Percentiles rank a stretch among this genome's conserved stretches.
Evolutionary conservation across 2,113 vertebrate species (phyloP).

Genomic region (Rynchops niger): DNA sequence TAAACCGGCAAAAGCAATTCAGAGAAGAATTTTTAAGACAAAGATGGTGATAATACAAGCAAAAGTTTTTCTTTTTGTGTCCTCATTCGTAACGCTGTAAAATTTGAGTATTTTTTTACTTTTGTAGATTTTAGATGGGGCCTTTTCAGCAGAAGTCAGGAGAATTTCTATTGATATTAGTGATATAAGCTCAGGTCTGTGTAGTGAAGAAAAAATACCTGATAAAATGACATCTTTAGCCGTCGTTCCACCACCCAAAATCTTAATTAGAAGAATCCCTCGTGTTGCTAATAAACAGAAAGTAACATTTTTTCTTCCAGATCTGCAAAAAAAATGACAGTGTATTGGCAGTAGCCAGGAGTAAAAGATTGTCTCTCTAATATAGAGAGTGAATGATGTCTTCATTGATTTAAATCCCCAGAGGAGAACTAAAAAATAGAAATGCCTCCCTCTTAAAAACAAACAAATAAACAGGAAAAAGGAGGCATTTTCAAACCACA

Average conservation of each 20-base stretch:
- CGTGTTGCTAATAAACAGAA: neutral
- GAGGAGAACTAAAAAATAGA: neutral
- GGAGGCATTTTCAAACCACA: constrained; percentile 33
- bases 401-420: neutral
- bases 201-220: neutral
- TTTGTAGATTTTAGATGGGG: accelerated
- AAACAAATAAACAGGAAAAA: neutral
- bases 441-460: neutral
- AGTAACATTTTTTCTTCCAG: neutral
- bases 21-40: neutral
- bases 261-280: neutral
- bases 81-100: neutral
- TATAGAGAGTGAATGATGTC: neutral
- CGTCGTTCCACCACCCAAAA: neutral
- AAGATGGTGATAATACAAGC: neutral
- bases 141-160: neutral
- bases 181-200: neutral
- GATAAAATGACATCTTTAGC: neutral
- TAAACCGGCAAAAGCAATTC: neutral
- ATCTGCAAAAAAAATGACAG: neutral
- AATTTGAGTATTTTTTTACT: neutral
- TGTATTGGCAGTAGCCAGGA: neutral
- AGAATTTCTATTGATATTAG: neutral
- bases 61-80: neutral
- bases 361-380: neutral